A percentile compares a stretch with the other conserved stretches of the same genome.
Conservation (phyloP, 1,140 invertebrate species). For the Drosophila auraria region DNA sequence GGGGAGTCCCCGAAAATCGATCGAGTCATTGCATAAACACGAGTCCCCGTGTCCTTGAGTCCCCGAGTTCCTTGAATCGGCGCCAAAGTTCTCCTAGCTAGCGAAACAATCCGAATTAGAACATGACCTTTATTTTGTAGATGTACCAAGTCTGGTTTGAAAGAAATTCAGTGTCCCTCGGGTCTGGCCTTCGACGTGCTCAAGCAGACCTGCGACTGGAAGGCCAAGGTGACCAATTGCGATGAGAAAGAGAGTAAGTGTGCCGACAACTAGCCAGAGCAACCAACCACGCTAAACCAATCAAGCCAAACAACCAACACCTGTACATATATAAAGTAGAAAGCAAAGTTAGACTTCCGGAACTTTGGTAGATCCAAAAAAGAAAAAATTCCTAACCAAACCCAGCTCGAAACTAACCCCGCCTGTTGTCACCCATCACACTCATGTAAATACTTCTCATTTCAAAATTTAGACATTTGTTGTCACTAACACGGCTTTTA, state of each 20-base stretch:
- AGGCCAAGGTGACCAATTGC: conserved; percentile 98
- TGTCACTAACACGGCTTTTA: conserved; percentile 65
- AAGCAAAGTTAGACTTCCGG: conserved; percentile 65
- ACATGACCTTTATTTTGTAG: conserved; percentile 86
- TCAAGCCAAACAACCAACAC: conserved; percentile 38
- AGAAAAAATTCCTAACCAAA: conserved; percentile 16
- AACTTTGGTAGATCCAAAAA: conserved; percentile 63
- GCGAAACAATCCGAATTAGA: conserved; percentile 50
- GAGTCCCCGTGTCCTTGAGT: conserved; percentile 20
- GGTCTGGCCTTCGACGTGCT: conserved; percentile 98
- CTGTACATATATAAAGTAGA: conserved; percentile 47
- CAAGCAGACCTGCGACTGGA: conserved; percentile 99
- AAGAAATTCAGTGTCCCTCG: conserved; percentile 97
- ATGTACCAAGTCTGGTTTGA: conserved; percentile 96
- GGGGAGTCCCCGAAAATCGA: conserved; percentile 37
- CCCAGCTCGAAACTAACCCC: conserved; percentile 37
- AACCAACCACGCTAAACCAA: conserved; percentile 27
- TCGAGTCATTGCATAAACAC: conserved; percentile 67
- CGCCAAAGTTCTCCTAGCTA: conserved; percentile 77
- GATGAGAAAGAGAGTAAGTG: conserved; percentile 98
- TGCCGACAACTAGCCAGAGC: conserved; percentile 54
- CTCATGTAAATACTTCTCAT: conserved; percentile 67
- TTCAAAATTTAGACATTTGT: conserved; percentile 77
- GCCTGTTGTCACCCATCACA: conserved; percentile 31
- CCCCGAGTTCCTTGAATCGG: conserved; percentile 17